Conservation (phyloP, 1,140 invertebrate species). For the Calephelis nemesis region DNA sequence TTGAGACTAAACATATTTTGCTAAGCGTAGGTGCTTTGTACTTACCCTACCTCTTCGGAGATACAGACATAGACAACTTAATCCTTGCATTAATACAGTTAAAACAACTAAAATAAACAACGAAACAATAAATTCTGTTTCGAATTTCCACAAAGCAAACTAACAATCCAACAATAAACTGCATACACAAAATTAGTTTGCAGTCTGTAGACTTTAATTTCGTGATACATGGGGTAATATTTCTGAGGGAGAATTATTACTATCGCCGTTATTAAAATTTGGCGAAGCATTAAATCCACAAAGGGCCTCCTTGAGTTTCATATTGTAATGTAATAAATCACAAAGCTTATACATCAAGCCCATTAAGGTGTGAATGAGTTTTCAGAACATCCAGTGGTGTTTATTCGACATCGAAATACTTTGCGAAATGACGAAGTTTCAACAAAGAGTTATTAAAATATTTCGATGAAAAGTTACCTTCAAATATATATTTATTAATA, state of each 20-base stretch:
- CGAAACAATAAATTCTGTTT: neutral
- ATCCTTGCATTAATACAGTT: too few species aligned
- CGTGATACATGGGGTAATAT: neutral
- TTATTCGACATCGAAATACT: slow-evolving; percentile 5
- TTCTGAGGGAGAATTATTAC: slow-evolving; percentile 18
- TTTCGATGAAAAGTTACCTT: too few species aligned
- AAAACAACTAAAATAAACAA: too few species aligned
- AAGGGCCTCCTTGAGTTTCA: slow-evolving; percentile 22
- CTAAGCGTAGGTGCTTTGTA: too few species aligned
- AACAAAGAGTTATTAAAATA: too few species aligned
- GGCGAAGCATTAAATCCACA: slow-evolving; percentile 24
- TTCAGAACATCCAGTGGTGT: slow-evolving; percentile 2
- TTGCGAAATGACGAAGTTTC: neutral
- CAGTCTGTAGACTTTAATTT: neutral
- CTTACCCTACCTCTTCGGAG: too few species aligned
- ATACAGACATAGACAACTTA: too few species aligned
- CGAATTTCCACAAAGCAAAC: slow-evolving; percentile 10
- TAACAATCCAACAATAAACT: neutral
- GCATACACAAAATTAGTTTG: slow-evolving; percentile 6
- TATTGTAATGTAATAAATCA: slow-evolving; percentile 28
- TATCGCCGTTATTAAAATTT: slow-evolving; percentile 24
- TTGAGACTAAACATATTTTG: too few species aligned
- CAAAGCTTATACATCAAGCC: slow-evolving; percentile 28
- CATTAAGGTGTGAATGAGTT: slow-evolving; percentile 29
- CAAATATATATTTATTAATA: too few species aligned